Evolutionary conservation across 2,113 vertebrate genomes (phyloP).

Genomic region (Nannobrachium achirus): DNA sequence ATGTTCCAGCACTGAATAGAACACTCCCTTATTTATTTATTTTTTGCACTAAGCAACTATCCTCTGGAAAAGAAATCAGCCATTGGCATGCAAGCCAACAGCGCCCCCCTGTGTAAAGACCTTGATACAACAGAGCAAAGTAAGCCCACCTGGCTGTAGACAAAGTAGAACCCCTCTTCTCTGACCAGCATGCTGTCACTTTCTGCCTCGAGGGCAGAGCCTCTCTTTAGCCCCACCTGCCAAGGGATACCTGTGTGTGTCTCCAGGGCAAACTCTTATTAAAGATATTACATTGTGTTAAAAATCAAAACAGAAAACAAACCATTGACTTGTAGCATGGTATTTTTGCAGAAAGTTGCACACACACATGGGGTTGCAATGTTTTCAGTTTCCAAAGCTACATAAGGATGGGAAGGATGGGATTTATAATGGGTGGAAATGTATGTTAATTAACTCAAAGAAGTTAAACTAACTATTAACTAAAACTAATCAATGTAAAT

Average conservation of each 20-base stretch:
- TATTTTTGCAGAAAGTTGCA: background rate
- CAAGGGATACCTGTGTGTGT: slow-evolving; percentile 81
- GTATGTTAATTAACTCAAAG: background rate
- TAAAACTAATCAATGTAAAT: too few relatives aligned
- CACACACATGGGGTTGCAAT: too few relatives aligned
- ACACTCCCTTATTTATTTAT: background rate
- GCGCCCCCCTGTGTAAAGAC: slow-evolving; percentile 45
- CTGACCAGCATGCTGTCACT: slow-evolving; percentile 87
- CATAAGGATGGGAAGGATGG: too few relatives aligned
- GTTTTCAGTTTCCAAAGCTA: too few relatives aligned
- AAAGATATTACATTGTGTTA: slow-evolving; percentile 7
- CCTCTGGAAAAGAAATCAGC: background rate
- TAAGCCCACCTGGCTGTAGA: slow-evolving; percentile 90
- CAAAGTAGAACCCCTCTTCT: slow-evolving; percentile 93
- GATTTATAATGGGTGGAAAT: background rate
- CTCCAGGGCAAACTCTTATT: slow-evolving; percentile 59
- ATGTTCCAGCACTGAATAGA: slow-evolving; percentile 23
- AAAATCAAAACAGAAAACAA: background rate
- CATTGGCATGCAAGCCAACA: slow-evolving; percentile 22
- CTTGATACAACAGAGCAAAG: background rate
- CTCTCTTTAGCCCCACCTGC: slow-evolving; percentile 90
- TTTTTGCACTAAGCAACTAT: background rate
- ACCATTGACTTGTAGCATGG: background rate
- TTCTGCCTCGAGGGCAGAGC: slow-evolving; percentile 84
- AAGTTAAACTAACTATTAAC: too few relatives aligned